Evolutionary conservation across 2,113 vertebrate species (phyloP).

Genomic region (Podarcis cretensis): DNA sequence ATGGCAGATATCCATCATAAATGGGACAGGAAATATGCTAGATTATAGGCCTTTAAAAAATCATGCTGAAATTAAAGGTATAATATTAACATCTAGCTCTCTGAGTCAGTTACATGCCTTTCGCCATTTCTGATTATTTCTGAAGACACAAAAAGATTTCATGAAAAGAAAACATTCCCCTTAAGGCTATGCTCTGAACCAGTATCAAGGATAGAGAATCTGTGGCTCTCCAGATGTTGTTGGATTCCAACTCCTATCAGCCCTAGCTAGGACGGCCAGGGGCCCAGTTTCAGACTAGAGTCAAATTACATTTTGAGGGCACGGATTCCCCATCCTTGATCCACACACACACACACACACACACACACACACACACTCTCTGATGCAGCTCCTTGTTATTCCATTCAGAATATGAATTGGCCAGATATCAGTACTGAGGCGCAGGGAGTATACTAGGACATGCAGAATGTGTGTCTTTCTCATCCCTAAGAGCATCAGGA

Average conservation of each 20-base stretch:
- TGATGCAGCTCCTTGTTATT: background rate
- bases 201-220: too few relatives aligned
- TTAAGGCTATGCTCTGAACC: background rate
- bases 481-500: rapidly evolving
- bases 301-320: background rate
- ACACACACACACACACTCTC: background rate
- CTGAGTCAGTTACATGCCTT: background rate
- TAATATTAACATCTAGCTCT: background rate
- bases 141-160: background rate
- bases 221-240: background rate
- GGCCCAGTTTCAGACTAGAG: background rate
- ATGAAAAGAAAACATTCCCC: background rate
- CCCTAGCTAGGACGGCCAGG: background rate
- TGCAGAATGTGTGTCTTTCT: background rate
- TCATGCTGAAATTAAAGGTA: background rate
- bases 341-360: background rate
- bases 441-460: background rate
- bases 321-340: too few relatives aligned
- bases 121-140: background rate
- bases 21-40: background rate
- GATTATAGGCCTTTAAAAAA: too few relatives aligned
- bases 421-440: background rate
- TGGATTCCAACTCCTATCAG: background rate
- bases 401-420: background rate
- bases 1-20: background rate